Percentiles rank a stretch among this genome's conserved stretches.
Evolutionary conservation across 2,888 invertebrate genomes (phyloP).

Genomic region (Drosophila borealis): DNA sequence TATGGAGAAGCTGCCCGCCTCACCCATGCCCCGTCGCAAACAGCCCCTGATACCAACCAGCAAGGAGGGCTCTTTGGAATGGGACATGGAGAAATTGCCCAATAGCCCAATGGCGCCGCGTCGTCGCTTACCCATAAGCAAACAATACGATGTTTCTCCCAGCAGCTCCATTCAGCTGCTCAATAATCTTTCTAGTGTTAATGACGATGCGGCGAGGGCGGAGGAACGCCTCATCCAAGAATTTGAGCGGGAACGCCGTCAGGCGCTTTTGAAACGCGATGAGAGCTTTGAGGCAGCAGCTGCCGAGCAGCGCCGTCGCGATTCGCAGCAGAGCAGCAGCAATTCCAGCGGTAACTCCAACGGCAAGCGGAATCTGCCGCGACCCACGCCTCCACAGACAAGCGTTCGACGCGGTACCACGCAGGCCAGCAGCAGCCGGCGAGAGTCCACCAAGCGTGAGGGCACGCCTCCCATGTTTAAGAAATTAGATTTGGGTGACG

Average conservation of each 20-base stretch:
- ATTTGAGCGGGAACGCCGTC: conserved; percentile 82
- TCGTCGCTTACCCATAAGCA: conserved; percentile 38
- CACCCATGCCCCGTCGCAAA: conserved; percentile 78
- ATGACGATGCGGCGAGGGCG: conserved; percentile 50
- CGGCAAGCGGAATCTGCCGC: conserved; percentile 68
- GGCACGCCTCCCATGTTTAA: conserved; percentile 80
- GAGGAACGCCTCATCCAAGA: conserved; percentile 79
- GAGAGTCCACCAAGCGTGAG: conserved; percentile 45
- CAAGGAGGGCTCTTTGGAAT: conserved; percentile 72
- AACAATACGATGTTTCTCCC: conserved; percentile 54
- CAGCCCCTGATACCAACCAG: conserved; percentile 22
- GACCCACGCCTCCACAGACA: conserved; percentile 41
- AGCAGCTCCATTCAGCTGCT: conserved; percentile 69
- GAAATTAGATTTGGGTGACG: conserved; percentile 67
- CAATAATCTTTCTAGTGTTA: conserved; percentile 61
- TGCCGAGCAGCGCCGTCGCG: conserved; percentile 59
- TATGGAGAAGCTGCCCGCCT: conserved; percentile 69
- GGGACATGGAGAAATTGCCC: conserved; percentile 82
- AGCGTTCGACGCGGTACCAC: conserved; percentile 59
- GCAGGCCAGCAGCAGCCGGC: conserved; percentile 60
- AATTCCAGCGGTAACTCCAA: conserved; percentile 65
- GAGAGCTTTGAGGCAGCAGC: conserved; percentile 74
- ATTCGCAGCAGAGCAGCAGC: conserved; percentile 60
- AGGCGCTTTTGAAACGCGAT: conserved; percentile 81
- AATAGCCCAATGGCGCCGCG: conserved; percentile 78